Percentiles rank a stretch among this genome's conserved stretches.
phyloP scores from a whole-genome alignment of 2,888 invertebrate genomes.

The Limenitis camilla region DNA sequence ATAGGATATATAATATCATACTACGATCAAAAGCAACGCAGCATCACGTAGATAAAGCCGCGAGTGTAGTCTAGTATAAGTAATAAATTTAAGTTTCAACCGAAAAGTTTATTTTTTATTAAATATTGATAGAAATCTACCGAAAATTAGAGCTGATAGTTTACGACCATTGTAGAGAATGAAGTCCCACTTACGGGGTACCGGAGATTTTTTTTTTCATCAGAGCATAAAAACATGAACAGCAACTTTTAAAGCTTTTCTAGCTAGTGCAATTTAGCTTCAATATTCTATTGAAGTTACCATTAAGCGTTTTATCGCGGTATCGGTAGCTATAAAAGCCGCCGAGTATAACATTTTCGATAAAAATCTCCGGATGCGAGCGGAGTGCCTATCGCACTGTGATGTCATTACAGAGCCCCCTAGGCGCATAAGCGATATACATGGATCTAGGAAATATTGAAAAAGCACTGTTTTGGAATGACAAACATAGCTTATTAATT shows the following conservation, averaged over 20 bases:
- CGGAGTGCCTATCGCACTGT: slow-evolving; percentile 54
- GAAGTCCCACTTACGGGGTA: too few relatives aligned
- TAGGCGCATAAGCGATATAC: slow-evolving; percentile 38
- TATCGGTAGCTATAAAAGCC: slow-evolving; percentile 26
- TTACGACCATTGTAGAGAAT: too few relatives aligned
- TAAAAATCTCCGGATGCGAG: slow-evolving; percentile 48
- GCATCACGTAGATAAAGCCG: too few relatives aligned
- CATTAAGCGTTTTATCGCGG: slow-evolving; percentile 20
- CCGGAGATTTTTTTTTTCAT: too few relatives aligned
- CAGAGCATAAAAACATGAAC: neutral
- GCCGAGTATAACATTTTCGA: slow-evolving; percentile 37
- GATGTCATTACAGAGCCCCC: slow-evolving; percentile 54
- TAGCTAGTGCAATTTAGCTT: neutral
- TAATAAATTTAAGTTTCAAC: too few relatives aligned
- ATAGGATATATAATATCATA: too few relatives aligned
- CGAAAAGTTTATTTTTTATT: too few relatives aligned
- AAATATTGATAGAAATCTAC: too few relatives aligned
- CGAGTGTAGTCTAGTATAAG: too few relatives aligned
- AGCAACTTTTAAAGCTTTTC: neutral
- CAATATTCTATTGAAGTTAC: slow-evolving; percentile 4
- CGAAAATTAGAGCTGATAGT: too few relatives aligned
- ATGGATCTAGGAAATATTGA: slow-evolving; percentile 30
- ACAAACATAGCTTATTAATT: neutral
- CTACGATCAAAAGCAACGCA: too few relatives aligned
- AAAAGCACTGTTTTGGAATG: neutral